A percentile compares a stretch with the other conserved stretches of the same genome.
Conservation (phyloP, 1,140 invertebrate species). For the Anagrus nilaparvatae region DNA sequence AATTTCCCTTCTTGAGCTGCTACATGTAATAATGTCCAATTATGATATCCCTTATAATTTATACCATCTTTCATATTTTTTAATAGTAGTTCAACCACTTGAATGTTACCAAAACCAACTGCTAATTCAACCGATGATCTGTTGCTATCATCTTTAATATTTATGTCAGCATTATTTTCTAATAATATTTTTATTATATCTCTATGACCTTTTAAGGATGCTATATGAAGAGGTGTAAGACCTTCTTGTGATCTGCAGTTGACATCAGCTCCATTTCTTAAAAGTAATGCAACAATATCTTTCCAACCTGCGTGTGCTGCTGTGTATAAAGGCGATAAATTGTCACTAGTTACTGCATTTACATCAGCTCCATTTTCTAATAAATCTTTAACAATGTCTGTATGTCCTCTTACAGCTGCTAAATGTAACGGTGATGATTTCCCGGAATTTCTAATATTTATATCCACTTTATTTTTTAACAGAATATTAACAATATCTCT, state of each 20-base stretch:
- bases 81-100: not conserved
- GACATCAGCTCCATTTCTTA: not conserved
- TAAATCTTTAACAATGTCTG: not conserved
- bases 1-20: not conserved
- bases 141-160: not conserved
- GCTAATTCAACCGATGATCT: not conserved
- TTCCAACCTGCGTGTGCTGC: too few relatives aligned
- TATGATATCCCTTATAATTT: not conserved
- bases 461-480: too few relatives aligned
- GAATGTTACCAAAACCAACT: not conserved
- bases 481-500: constrained; percentile 1
- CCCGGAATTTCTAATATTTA: not conserved
- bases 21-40: constrained; percentile 5
- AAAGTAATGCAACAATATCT: too few relatives aligned
- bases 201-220: not conserved
- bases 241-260: not conserved
- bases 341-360: not conserved
- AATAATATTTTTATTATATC: constrained; percentile 1
- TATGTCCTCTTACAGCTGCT: not conserved
- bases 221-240: constrained; percentile 1
- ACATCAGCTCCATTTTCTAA: not conserved
- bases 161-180: not conserved
- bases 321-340: not conserved
- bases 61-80: not conserved
- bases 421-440: not conserved